These are phyloP conservation scores for Calidris pygmaea DNA, from an alignment of 2,113 vertebrate species.

Conservation along the genomic window DNA sequence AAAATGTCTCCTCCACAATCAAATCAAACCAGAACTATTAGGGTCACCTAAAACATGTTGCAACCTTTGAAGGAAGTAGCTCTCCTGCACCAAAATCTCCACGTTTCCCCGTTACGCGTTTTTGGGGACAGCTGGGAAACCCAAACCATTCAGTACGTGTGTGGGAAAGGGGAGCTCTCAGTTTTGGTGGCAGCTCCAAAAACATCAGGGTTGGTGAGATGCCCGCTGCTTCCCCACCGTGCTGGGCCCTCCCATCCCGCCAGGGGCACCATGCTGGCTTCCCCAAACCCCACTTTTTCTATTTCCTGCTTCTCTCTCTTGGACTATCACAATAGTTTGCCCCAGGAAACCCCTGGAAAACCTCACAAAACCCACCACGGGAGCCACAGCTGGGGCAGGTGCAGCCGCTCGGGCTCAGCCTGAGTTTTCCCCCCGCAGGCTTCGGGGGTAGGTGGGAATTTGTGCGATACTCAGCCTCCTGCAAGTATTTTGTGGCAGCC, in stretches of 20 bases:
- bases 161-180: neutral
- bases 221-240: accelerated
- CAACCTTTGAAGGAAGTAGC: neutral
- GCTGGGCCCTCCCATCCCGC: neutral
- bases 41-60: neutral
- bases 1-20: neutral
- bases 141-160: neutral
- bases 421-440: accelerated
- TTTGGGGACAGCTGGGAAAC: neutral
- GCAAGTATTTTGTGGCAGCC: neutral
- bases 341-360: neutral
- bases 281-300: neutral
- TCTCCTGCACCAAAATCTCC: neutral
- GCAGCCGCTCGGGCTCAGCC: neutral
- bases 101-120: accelerated
- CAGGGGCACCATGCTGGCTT: accelerated
- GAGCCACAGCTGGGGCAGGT: neutral
- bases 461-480: neutral
- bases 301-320: neutral
- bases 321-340: neutral
- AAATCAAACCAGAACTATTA: neutral
- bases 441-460: neutral
- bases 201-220: accelerated
- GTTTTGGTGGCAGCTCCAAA: neutral
- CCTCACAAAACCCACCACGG: accelerated